These are phyloP conservation scores for Sander vitreus DNA, from an alignment of 2,113 vertebrate species.

Conservation along the genomic window DNA sequence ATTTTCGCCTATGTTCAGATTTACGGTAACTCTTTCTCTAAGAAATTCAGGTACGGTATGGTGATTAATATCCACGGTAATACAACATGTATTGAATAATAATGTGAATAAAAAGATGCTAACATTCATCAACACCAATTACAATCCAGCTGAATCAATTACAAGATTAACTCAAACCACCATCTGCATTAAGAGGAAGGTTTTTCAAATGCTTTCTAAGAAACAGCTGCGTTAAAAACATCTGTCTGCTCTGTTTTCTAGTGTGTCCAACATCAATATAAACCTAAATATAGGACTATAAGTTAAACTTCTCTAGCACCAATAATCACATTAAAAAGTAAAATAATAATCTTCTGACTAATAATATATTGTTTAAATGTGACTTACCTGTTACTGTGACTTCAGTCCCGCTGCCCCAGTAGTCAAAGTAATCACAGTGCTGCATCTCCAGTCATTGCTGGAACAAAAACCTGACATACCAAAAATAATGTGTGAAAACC, in stretches of 20 bases:
- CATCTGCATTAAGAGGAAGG: not conserved
- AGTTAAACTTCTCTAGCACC: not conserved
- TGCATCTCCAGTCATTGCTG: conserved; percentile 22
- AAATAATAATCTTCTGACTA: not conserved
- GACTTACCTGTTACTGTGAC: conserved; percentile 57
- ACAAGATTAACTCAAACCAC: not conserved
- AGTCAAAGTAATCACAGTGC: conserved; percentile 41
- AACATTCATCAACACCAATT: not conserved
- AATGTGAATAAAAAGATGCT: not conserved
- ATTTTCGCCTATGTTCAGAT: not conserved
- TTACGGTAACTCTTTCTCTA: not conserved
- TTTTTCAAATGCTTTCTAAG: conserved; percentile 9
- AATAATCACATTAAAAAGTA: not conserved
- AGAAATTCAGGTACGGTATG: not conserved
- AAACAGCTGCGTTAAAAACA: not conserved
- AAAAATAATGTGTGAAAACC: not conserved
- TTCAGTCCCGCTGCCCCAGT: conserved; percentile 31
- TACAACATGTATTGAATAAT: not conserved
- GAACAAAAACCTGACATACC: conserved; percentile 23
- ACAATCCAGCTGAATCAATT: not conserved
- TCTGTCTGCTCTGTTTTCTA: not conserved
- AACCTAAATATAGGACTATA: not conserved
- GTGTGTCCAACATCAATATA: not conserved
- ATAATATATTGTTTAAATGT: conserved; percentile 12
- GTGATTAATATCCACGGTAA: not conserved